phyloP scores from a whole-genome alignment of 2,888 invertebrate genomes.

The Drosophila aldrichi region DNA sequence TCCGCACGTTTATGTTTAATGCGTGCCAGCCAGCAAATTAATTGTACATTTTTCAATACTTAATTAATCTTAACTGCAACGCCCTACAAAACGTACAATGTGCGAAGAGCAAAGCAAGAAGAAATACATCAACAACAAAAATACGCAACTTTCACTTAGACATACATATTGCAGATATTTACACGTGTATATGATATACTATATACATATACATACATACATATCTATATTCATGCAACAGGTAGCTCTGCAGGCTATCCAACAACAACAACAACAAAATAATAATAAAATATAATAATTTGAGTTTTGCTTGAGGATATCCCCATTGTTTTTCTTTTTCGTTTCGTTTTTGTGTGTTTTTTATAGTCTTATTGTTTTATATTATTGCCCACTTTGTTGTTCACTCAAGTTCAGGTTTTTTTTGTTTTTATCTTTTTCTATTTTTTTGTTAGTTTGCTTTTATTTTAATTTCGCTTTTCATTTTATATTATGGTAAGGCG shows the following conservation, averaged over 20 bases:
- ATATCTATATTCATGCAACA: slow-evolving; percentile 47
- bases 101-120: slow-evolving; percentile 6
- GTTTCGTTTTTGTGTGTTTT: slow-evolving; percentile 27
- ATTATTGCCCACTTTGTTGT: slow-evolving; percentile 61
- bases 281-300: slow-evolving; percentile 4
- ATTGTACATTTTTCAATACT: slow-evolving; percentile 45
- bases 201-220: neutral
- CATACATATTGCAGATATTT: neutral
- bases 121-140: slow-evolving; percentile 11
- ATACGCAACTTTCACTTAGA: slow-evolving; percentile 61
- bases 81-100: slow-evolving; percentile 33
- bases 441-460: slow-evolving; percentile 30
- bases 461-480: slow-evolving; percentile 66
- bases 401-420: slow-evolving; percentile 31
- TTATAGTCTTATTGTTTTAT: slow-evolving; percentile 56
- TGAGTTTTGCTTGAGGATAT: slow-evolving; percentile 59
- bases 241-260: slow-evolving; percentile 40
- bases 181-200: neutral
- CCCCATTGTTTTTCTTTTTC: slow-evolving; percentile 46
- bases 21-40: slow-evolving; percentile 47
- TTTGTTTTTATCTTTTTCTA: slow-evolving; percentile 24
- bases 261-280: neutral
- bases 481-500: slow-evolving; percentile 60
- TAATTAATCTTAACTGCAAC: slow-evolving; percentile 46
- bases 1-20: slow-evolving; percentile 29